A percentile compares a stretch with the other conserved stretches of the same genome.
Evolutionary conservation across 2,797 vertebrate genomes (phyloP).

Genomic region (Phoeniculus purpureus): DNA sequence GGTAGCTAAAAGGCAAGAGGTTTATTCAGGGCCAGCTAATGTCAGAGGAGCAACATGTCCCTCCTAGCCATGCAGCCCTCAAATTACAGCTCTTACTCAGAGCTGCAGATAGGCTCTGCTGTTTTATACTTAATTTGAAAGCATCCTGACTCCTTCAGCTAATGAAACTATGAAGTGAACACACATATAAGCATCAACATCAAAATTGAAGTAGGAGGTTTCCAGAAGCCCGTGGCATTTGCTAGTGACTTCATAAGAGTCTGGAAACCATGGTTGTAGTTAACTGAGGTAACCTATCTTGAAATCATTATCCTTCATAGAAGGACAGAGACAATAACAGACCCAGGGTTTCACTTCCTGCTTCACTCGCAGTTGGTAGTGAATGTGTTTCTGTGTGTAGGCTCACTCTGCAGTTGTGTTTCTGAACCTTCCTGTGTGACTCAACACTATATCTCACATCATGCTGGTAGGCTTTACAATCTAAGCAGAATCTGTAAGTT

Average conservation of each 20-base stretch:
- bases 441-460: neutral
- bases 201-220: neutral
- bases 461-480: too few species aligned
- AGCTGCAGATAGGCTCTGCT: rapidly evolving
- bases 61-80: neutral
- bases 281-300: neutral
- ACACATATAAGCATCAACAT: rapidly evolving
- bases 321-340: neutral
- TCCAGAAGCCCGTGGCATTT: neutral
- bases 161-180: neutral
- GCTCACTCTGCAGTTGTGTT: neutral
- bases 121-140: neutral
- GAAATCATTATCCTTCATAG: rapidly evolving
- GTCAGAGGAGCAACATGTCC: neutral
- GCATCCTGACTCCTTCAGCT: neutral
- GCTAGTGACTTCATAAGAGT: neutral
- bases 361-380: neutral
- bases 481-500: too few species aligned
- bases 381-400: neutral
- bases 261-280: rapidly evolving
- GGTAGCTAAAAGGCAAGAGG: neutral
- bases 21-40: neutral
- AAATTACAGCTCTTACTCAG: neutral
- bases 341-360: neutral
- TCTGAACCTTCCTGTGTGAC: neutral